phyloP scores from a whole-genome alignment of 2,113 vertebrate species.

The Jaculus jaculus region DNA sequence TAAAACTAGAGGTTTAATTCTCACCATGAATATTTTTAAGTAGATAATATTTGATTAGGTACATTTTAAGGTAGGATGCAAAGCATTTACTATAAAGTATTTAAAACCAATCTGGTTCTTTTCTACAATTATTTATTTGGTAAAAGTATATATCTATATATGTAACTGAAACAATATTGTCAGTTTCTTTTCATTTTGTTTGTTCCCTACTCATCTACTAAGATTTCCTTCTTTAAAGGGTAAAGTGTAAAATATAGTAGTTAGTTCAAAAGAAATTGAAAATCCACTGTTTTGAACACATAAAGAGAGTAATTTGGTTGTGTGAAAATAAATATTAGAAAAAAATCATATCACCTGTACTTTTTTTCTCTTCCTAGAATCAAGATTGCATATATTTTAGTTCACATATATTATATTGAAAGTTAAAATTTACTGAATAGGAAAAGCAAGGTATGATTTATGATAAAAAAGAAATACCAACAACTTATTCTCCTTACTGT shows the following conservation, averaged over 20 bases:
- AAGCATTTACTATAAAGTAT: neutral
- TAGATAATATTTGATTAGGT: neutral
- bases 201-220: neutral
- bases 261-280: neutral
- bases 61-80: neutral
- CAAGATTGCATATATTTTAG: neutral
- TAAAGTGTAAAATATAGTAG: neutral
- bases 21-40: neutral
- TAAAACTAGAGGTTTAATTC: constrained; percentile 54
- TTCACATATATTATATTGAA: neutral
- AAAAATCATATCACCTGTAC: neutral
- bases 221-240: neutral
- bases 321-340: neutral
- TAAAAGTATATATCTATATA: neutral
- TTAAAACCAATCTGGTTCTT: neutral
- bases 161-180: constrained; percentile 38
- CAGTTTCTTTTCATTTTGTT: neutral
- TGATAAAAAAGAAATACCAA: neutral
- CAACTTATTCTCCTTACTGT: neutral
- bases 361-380: neutral
- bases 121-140: neutral
- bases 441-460: neutral
- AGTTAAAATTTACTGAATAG: neutral
- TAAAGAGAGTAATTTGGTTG: neutral
- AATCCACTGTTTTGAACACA: neutral